Evolutionary conservation across 2,113 vertebrate species (phyloP), one percentile per base, ranked within the genome.

Genomic region (Halichoeres trimaculatus): DNA sequence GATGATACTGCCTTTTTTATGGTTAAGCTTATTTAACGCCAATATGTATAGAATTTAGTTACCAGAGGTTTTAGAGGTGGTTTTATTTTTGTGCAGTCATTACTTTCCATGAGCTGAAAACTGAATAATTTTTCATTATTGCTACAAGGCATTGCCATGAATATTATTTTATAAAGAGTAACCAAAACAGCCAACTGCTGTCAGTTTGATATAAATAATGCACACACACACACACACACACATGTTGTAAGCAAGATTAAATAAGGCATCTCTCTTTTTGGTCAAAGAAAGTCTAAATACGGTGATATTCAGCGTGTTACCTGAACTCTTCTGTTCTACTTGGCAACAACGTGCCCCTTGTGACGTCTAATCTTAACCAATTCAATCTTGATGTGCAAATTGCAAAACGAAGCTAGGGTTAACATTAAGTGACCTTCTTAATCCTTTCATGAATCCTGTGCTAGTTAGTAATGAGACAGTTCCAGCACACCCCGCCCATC

Each of bases 381-480:
- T 86, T 85, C 51, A 76, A 71, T 88, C 74, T 76, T 71, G 67
- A 87, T 83, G 79, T 84, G 85, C 80, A 82, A 89, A 89, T 83
- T 86, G 71, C 77, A 52, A 79, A 88, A 83, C 56, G 41, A 84
- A 86, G 76, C 80, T 23, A 48, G 79, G 71, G 86, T 91, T 88
- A 85, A 85, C 85, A 75, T 78, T 76, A 75, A 75, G 72, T 80
- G 85, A 84, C 85, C 88, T 85, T 70, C 76, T 82, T 85, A 92
- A 92, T 90, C 86, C 86, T 80, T 84, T 75, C 79, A 74, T 83
- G 88, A 87, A 89, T 91, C 78, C 78, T 68, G 59, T 19, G 81
- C 70, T 76, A 78, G 87, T 82, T 85, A 76, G 84, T 91, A 93
- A 93, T 90, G 89, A 93, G 89, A 90, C 80, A 75, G 76, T 89